Conservation (phyloP, 2,113 vertebrate species). For the Rhinopomastus cyanomelas region DNA sequence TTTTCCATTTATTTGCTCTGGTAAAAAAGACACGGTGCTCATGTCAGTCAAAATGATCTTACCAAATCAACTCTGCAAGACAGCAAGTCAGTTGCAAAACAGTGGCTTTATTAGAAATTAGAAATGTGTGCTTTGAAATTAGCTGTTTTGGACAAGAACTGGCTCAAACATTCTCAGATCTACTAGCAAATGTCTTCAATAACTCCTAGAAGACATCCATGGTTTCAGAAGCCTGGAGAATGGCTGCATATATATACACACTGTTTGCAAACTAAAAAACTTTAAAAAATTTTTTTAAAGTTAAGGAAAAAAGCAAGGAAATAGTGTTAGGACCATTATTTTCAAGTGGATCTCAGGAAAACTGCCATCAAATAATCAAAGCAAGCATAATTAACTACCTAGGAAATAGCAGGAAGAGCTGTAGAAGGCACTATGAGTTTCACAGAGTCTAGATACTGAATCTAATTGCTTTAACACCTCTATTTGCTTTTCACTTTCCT, state of each 20-base stretch:
- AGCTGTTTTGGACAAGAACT: neutral
- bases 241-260: neutral
- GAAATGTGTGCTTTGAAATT: neutral
- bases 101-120: neutral
- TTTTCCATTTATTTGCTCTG: neutral
- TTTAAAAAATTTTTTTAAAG: too few relatives aligned
- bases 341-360: neutral
- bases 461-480: neutral
- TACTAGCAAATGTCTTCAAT: neutral
- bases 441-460: neutral
- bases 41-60: neutral
- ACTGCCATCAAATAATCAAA: neutral
- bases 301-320: rapidly evolving
- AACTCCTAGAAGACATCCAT: neutral
- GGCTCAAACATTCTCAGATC: neutral
- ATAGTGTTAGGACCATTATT: neutral
- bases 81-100: neutral
- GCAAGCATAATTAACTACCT: neutral
- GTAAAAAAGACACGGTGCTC: neutral
- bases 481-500: neutral
- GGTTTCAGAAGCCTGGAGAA: neutral
- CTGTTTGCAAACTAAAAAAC: too few relatives aligned
- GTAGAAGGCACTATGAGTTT: neutral
- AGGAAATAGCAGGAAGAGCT: neutral
- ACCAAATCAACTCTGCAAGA: neutral